Conservation (phyloP, 2,888 invertebrate species). For the Lissocephala sabroskyi region DNA sequence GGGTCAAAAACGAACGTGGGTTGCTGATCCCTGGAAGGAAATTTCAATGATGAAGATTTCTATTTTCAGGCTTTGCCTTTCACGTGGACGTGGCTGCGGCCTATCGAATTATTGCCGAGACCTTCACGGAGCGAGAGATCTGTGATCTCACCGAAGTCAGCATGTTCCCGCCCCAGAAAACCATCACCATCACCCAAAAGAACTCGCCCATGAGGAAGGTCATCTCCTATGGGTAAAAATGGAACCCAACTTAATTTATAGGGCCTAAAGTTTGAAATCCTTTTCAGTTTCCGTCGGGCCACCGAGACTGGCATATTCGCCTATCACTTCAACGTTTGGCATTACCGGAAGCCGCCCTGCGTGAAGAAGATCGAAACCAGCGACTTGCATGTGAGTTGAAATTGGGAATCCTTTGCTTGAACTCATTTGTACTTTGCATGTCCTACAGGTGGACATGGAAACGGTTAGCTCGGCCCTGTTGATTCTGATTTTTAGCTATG, state of each 20-base stretch:
- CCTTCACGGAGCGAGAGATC: constrained; percentile 71
- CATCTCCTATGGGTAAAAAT: constrained; percentile 43
- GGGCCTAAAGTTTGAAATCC: neutral
- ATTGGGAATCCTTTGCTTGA: too few relatives aligned
- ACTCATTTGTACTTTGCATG: too few relatives aligned
- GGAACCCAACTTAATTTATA: neutral
- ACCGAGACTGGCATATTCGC: constrained; percentile 77
- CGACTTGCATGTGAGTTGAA: constrained; percentile 64
- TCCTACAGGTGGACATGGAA: constrained; percentile 74
- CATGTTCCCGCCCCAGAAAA: constrained; percentile 77
- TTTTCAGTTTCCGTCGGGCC: constrained; percentile 75
- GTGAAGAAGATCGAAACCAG: constrained; percentile 71
- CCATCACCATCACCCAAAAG: constrained; percentile 75
- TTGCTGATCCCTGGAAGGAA: neutral
- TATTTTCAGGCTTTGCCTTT: constrained; percentile 77
- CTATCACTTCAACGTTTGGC: constrained; percentile 76
- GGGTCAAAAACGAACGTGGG: constrained; percentile 76
- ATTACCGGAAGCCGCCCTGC: constrained; percentile 76
- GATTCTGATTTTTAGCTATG: constrained; percentile 74
- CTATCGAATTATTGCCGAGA: constrained; percentile 79
- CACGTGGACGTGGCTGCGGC: constrained; percentile 80
- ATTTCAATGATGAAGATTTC: neutral
- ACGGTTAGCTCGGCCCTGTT: constrained; percentile 77
- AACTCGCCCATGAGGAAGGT: constrained; percentile 78
- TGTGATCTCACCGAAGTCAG: constrained; percentile 78